Percentiles rank a stretch among this genome's conserved stretches.
Evolutionary conservation across 2,888 invertebrate genomes (phyloP).

Genomic region (Mesorhabditis belari): DNA sequence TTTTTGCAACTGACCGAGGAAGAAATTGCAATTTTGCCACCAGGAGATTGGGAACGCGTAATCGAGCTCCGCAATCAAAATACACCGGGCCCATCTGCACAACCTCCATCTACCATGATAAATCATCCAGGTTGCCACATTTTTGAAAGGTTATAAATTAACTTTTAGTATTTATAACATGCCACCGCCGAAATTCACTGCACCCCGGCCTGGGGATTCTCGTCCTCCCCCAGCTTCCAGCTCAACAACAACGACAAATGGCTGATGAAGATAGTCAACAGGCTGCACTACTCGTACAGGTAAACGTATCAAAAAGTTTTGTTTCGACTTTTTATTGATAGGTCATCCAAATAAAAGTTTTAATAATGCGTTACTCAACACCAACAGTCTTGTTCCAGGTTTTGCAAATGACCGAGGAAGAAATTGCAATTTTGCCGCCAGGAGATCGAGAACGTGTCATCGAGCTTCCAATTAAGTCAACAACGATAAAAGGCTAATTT

Average conservation of each 20-base stretch:
- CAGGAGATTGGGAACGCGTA: too few species aligned
- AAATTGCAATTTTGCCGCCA: constrained; percentile 87
- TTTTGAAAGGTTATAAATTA: too few species aligned
- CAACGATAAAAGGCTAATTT: too few species aligned
- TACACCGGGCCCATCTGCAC: constrained; percentile 2
- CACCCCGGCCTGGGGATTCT: neutral
- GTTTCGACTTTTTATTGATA: neutral
- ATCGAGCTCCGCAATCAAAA: too few species aligned
- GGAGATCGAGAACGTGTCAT: constrained; percentile 59
- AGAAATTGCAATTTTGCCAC: too few species aligned
- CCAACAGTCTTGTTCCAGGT: constrained; percentile 61
- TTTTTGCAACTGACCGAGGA: too few species aligned
- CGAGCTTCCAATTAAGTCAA: constrained; percentile 42
- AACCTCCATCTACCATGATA: neutral
- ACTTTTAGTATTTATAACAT: neutral
- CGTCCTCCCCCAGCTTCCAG: neutral
- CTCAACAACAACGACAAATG: constrained; percentile 1
- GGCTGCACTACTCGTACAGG: constrained; percentile 34
- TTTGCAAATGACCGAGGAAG: constrained; percentile 89
- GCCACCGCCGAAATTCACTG: neutral
- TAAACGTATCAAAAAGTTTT: neutral
- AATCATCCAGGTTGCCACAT: too few species aligned
- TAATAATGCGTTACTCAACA: too few species aligned
- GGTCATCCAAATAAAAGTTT: too few species aligned
- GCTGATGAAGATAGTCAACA: constrained; percentile 35